A percentile compares a stretch with the other conserved stretches of the same genome.
Evolutionary conservation across 2,113 vertebrate genomes (phyloP).

Genomic region (Gyps fulvus): DNA sequence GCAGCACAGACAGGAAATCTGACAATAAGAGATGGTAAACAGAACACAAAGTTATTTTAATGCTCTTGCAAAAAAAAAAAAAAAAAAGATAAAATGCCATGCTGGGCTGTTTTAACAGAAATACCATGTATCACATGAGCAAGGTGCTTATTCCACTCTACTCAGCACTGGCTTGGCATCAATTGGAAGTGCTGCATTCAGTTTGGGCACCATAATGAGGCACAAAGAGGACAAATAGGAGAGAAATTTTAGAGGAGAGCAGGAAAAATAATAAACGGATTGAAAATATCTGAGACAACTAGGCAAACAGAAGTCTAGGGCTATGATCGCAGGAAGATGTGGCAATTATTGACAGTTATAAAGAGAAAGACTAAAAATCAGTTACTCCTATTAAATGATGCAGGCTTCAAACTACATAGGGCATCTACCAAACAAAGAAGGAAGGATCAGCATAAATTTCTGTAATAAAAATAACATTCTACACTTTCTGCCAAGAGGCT

Average conservation of each 20-base stretch:
- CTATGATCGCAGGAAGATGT: constrained; percentile 21
- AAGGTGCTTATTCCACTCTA: constrained; percentile 68
- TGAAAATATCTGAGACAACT: constrained; percentile 56
- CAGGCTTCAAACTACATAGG: neutral
- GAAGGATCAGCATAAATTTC: constrained; percentile 29
- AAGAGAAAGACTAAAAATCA: constrained; percentile 27
- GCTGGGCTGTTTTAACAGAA: constrained; percentile 64
- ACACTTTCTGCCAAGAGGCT: constrained; percentile 6
- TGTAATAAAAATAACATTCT: neutral
- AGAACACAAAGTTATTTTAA: constrained; percentile 27
- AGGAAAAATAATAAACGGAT: constrained; percentile 59
- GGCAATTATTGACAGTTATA: neutral
- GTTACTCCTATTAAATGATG: constrained; percentile 5
- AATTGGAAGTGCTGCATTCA: constrained; percentile 65
- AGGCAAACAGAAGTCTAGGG: constrained; percentile 51
- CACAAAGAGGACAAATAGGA: constrained; percentile 68
- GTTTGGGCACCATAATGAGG: constrained; percentile 66
- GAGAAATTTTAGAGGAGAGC: constrained; percentile 67
- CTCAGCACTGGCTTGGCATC: constrained; percentile 66
- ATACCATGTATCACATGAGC: constrained; percentile 66
- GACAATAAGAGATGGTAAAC: constrained; percentile 42
- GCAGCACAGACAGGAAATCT: constrained; percentile 35
- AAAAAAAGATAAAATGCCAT: constrained; percentile 25
- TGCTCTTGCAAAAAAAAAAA: constrained; percentile 1
- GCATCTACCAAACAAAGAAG: neutral